Conservation (phyloP, 23 tunicate species). For the Diplosoma virens region DNA sequence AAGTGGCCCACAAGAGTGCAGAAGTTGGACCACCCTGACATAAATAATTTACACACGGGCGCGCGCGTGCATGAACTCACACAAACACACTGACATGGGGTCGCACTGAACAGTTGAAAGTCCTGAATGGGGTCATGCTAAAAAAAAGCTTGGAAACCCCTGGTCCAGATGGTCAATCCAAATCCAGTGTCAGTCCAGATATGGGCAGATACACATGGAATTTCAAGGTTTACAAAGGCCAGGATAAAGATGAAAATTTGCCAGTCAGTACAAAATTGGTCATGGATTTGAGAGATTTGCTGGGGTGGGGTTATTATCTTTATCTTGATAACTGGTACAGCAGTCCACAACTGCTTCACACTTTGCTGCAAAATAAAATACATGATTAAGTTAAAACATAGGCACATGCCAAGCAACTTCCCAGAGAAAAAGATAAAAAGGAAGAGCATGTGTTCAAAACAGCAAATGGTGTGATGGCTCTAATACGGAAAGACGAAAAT, state of each 20-base stretch:
- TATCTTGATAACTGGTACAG: background rate
- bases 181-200: too few species aligned
- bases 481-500: background rate
- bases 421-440: background rate
- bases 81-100: too few species aligned
- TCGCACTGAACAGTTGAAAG: too few species aligned
- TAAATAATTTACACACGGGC: too few species aligned
- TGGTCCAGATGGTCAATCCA: too few species aligned
- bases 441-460: background rate
- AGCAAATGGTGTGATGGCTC: conserved; percentile 15
- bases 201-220: conserved; percentile 8
- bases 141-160: too few species aligned
- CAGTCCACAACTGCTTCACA: background rate
- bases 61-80: too few species aligned
- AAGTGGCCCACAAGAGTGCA: too few species aligned
- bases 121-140: too few species aligned
- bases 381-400: background rate
- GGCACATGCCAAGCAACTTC: background rate
- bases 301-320: background rate
- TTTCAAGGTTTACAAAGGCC: conserved; percentile 3
- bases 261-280: background rate
- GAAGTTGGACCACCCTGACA: too few species aligned
- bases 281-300: conserved; percentile 2
- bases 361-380: background rate
- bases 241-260: background rate